Evolutionary conservation across 2,797 vertebrate genomes (phyloP), one percentile per base, ranked within the genome.

Genomic region (Acestrorhynchus altus): DNA sequence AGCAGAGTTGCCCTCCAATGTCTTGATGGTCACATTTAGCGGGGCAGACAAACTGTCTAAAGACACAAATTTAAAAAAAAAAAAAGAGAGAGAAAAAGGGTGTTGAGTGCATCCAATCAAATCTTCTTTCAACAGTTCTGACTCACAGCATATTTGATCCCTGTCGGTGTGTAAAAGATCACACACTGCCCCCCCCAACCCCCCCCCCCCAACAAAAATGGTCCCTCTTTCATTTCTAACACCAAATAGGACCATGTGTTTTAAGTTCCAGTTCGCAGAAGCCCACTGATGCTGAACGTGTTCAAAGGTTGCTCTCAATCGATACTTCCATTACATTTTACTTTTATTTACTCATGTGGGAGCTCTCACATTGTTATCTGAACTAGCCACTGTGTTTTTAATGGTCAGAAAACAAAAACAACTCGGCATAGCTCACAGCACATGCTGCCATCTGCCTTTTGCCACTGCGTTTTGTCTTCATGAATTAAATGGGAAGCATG

Each of bases 21-120:
- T 94, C 89, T 92, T 95, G 90, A 98, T 95, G 9, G 97, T 98
- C 92, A 98, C 96, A 77, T 98, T 98, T 64, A 98, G 95, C 0
- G 97, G 97, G 80, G 97, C 96, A 5, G 96, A 97, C 8, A 97
- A 92, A 80, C 95, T 93, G 88, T 98, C 97, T 98, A 83, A 80
- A 72, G 79, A 74, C 72, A 77, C 82, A 69, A 77, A 70, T 70
- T 72, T 83, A 57, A 79, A n/a, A n/a, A n/a, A n/a, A 79, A 79
- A 76, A 77, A 54, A 77, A 54, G 64, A 57, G 54, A 67, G 51
- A 31, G 74, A 77, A 52, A 64, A 67, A 39, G 63, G 56, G n/a
- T 73, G n/a, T 49, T 72, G 59, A 68, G 61, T 18, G 49, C 47
- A 49, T 74, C 12, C 59, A 51, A 13, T 54, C 49, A 63, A n/a